A percentile compares a stretch with the other conserved stretches of the same genome.
These are phyloP conservation scores for Pseudorasbora parva DNA, from an alignment of 2,113 vertebrate genomes.

Conservation along the genomic window DNA sequence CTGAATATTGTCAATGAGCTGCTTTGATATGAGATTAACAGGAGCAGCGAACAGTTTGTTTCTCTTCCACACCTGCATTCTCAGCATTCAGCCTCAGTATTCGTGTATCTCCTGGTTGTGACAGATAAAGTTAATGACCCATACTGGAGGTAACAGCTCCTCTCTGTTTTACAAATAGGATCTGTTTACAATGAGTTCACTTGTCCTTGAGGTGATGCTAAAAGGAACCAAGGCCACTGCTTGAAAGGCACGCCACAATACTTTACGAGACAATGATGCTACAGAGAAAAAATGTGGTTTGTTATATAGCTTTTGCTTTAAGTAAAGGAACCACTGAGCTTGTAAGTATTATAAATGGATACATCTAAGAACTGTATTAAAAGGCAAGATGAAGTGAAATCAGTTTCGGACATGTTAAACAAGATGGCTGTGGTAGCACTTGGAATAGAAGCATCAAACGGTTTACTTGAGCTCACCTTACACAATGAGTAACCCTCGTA, in stretches of 20 bases:
- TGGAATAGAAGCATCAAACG: neutral
- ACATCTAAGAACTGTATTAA: neutral
- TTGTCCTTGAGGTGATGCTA: conserved; percentile 56
- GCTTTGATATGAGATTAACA: neutral
- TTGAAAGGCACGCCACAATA: neutral
- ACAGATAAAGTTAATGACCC: conserved; percentile 63
- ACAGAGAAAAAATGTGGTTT: neutral
- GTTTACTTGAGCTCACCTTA: conserved; percentile 64
- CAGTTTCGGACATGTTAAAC: neutral
- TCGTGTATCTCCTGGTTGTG: conserved; percentile 55
- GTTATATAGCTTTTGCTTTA: neutral
- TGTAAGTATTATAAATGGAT: conserved; percentile 1
- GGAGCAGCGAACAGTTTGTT: neutral
- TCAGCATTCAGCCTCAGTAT: conserved; percentile 21
- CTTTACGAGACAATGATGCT: neutral
- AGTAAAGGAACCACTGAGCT: neutral
- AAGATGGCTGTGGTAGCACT: neutral
- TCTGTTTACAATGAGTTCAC: conserved; percentile 46
- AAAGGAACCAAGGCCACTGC: conserved; percentile 19
- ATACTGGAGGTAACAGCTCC: conserved; percentile 54
- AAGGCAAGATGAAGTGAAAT: neutral
- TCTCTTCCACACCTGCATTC: conserved; percentile 42
- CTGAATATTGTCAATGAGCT: neutral
- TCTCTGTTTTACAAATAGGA: conserved; percentile 59
- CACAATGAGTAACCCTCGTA: conserved; percentile 76